Evolutionary conservation across 2,113 vertebrate species (phyloP).

Genomic region (Genyomyrus donnyi): DNA sequence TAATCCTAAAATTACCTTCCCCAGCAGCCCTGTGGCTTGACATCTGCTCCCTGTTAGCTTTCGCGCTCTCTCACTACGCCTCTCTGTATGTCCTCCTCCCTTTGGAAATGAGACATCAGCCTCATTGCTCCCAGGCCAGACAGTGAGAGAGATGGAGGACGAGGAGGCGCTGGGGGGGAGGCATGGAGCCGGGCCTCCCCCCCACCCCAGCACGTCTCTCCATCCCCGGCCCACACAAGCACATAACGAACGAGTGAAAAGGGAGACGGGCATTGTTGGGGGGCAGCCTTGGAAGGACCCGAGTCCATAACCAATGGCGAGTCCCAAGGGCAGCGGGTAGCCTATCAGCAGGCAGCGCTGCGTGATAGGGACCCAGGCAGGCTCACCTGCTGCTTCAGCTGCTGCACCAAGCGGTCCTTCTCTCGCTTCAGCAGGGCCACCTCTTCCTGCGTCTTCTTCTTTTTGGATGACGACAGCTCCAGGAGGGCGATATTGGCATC

Average conservation of each 20-base stretch:
- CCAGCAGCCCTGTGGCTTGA: constrained; percentile 19
- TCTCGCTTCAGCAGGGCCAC: constrained; percentile 87
- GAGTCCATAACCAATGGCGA: background rate
- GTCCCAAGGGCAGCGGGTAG: background rate
- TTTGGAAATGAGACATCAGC: background rate
- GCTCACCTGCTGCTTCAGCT: constrained; percentile 91
- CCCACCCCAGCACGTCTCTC: background rate
- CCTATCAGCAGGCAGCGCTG: background rate
- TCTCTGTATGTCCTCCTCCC: background rate
- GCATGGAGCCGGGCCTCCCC: background rate
- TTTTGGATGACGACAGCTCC: constrained; percentile 90
- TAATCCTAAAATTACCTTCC: constrained; percentile 21
- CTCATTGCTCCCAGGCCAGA: background rate
- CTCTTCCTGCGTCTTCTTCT: constrained; percentile 98
- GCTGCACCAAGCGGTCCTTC: constrained; percentile 89
- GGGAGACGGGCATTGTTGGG: background rate
- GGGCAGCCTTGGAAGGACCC: background rate
- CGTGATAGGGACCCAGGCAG: background rate
- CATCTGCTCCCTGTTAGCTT: constrained; percentile 25
- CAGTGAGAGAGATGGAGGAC: background rate
- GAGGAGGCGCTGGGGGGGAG: background rate
- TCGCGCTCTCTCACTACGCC: background rate
- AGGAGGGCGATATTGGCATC: constrained; percentile 94
- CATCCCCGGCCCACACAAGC: background rate
- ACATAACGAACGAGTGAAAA: background rate